Percentiles rank a stretch among this genome's conserved stretches.
These are phyloP conservation scores for Tricholaema leucomelas DNA, from an alignment of 2,113 vertebrate genomes.

Conservation along the genomic window DNA sequence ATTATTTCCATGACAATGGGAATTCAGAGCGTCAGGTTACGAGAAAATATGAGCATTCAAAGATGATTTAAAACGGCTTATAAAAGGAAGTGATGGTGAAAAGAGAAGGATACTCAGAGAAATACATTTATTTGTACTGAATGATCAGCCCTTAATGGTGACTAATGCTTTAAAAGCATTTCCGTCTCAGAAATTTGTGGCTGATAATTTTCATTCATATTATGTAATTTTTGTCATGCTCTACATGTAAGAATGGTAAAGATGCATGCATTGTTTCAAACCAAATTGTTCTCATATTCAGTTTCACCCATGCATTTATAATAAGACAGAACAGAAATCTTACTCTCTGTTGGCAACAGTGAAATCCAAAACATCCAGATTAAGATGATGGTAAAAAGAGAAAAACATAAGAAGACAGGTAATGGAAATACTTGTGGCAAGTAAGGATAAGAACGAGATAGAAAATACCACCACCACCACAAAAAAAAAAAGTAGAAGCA, in stretches of 20 bases:
- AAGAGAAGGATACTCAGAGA: not conserved
- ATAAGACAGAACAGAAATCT: conserved; percentile 30
- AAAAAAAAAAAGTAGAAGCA: not conserved
- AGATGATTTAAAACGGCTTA: not conserved
- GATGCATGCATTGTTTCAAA: conserved; percentile 9
- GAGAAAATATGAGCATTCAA: not conserved
- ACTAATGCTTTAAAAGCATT: not conserved
- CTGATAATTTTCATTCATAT: not conserved
- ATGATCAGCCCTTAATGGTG: not conserved
- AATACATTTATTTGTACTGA: not conserved
- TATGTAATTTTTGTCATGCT: not conserved
- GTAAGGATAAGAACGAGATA: not conserved
- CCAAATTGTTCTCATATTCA: not conserved
- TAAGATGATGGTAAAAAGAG: not conserved
- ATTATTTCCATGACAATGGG: not conserved
- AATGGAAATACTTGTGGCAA: not conserved
- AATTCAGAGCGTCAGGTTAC: not conserved
- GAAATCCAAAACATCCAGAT: conserved; percentile 28
- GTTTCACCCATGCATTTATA: conserved; percentile 9
- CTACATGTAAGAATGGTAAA: not conserved
- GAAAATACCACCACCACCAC: not conserved
- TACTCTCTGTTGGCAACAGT: conserved; percentile 65
- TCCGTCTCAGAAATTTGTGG: not conserved
- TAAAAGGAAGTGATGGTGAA: not conserved
- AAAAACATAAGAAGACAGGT: not conserved